Evolutionary conservation across 92 coral and sea anemone species (phyloP).

Genomic region (Zoanthus gigantus): DNA sequence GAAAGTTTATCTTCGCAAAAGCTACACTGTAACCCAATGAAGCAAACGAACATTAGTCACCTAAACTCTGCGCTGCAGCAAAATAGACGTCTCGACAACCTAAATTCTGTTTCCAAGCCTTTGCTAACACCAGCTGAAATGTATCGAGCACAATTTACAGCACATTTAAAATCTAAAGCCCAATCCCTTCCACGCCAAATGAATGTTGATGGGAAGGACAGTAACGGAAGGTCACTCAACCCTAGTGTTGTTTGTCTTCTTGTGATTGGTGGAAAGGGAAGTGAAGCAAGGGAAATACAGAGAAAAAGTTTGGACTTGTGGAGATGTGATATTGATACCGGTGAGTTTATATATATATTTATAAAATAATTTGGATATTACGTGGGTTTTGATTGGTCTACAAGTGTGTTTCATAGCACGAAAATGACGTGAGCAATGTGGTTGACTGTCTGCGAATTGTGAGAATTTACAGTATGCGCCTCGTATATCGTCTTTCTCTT

Average conservation of each 20-base stretch:
- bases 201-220: background rate
- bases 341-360: slow-evolving; percentile 33
- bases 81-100: background rate
- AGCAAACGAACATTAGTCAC: background rate
- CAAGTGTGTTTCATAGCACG: too few relatives aligned
- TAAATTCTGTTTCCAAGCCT: background rate
- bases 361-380: too few relatives aligned
- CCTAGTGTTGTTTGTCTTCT: slow-evolving; percentile 72
- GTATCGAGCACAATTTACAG: slow-evolving; percentile 12
- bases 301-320: slow-evolving; percentile 87
- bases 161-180: background rate
- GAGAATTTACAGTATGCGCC: too few relatives aligned
- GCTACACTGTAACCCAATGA: background rate
- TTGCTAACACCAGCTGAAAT: slow-evolving; percentile 39
- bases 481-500: too few relatives aligned
- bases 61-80: background rate
- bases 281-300: slow-evolving; percentile 76
- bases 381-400: too few relatives aligned
- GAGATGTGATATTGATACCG: slow-evolving; percentile 93
- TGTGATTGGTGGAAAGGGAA: slow-evolving; percentile 90
- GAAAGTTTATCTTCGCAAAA: background rate
- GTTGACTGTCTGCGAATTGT: too few relatives aligned
- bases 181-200: slow-evolving; percentile 40
- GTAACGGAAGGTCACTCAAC: slow-evolving; percentile 4
- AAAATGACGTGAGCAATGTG: too few relatives aligned